phyloP scores from a whole-genome alignment of 1,140 invertebrate genomes.

The Drosophila murphyi region DNA sequence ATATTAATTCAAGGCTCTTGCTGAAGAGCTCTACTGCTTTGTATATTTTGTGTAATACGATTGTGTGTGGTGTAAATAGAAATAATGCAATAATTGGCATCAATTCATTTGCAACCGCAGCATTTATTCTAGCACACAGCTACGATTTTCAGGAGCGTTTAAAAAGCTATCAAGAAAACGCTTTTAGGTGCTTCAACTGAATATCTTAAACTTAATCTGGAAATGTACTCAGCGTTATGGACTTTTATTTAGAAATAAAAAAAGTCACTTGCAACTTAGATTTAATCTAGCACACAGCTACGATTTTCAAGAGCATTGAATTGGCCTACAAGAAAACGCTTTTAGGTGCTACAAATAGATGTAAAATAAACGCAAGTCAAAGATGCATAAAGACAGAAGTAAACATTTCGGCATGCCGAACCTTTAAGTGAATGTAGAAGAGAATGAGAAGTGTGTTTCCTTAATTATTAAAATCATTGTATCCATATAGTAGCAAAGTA shows the following conservation, averaged over 20 bases:
- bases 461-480: not conserved
- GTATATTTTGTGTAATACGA: not conserved
- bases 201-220: not conserved
- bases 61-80: conserved; percentile 56
- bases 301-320: conserved; percentile 63
- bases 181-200: conserved; percentile 42
- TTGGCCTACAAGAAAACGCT: conserved; percentile 64
- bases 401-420: conserved; percentile 23
- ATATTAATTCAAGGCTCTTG: conserved; percentile 60
- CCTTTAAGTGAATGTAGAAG: not conserved
- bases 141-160: conserved; percentile 75
- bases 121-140: conserved; percentile 64
- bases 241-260: not conserved
- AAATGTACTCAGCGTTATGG: conserved; percentile 39
- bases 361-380: not conserved
- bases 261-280: conserved; percentile 54
- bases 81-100: conserved; percentile 10
- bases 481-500: not conserved
- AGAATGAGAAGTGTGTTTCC: not conserved
- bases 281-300: conserved; percentile 61
- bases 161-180: conserved; percentile 44
- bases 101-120: conserved; percentile 56
- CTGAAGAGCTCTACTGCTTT: not conserved
- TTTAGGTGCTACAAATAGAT: conserved; percentile 62
- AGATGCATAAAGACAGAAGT: not conserved